A percentile compares a stretch with the other conserved stretches of the same genome.
Conservation (phyloP, 2,888 invertebrate genomes). For the Thera britannica region DNA sequence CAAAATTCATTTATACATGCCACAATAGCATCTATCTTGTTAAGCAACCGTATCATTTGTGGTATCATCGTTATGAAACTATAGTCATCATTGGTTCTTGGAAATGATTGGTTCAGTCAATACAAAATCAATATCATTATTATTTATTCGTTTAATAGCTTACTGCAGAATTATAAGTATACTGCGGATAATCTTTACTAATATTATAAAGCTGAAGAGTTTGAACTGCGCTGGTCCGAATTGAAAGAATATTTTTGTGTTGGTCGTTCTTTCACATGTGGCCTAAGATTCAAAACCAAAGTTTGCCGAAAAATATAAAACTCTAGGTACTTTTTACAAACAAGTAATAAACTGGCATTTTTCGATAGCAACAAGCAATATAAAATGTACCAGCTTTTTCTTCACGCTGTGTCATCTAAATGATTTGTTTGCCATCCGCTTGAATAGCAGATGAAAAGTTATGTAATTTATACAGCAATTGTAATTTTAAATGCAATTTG, state of each 20-base stretch:
- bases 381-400: constrained; percentile 5
- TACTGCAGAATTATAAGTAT: too few relatives aligned
- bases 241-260: too few relatives aligned
- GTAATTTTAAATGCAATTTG: constrained; percentile 43
- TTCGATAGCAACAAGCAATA: too few relatives aligned
- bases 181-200: too few relatives aligned
- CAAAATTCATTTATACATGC: constrained; percentile 65
- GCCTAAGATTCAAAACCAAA: too few relatives aligned
- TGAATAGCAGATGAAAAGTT: constrained; percentile 35
- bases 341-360: too few relatives aligned
- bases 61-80: constrained; percentile 63
- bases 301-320: too few relatives aligned
- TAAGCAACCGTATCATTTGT: constrained; percentile 68
- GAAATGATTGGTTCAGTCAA: constrained; percentile 11
- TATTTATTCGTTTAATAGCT: background rate
- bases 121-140: background rate
- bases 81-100: constrained; percentile 40
- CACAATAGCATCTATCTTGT: constrained; percentile 71
- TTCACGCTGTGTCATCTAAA: constrained; percentile 30
- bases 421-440: constrained; percentile 45
- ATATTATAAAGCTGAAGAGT: too few relatives aligned
- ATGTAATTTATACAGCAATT: constrained; percentile 40
- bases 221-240: too few relatives aligned
- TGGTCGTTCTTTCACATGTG: too few relatives aligned
- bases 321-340: too few relatives aligned